Evolutionary conservation across 2,888 invertebrate species (phyloP), one percentile per base, ranked within the genome.

Genomic region (Eucera pruinosa): DNA sequence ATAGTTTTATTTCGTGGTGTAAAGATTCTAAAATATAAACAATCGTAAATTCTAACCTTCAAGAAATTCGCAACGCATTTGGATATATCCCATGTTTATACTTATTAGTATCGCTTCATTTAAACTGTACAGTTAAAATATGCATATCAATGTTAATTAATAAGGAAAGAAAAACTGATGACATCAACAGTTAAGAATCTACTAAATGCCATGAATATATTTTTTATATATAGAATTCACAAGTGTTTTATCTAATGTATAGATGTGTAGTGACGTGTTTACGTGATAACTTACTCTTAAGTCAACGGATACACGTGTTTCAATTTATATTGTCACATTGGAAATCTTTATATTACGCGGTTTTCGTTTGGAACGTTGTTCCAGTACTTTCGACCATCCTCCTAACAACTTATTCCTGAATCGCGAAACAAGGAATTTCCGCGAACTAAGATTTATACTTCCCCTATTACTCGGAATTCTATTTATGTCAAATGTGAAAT

Each of bases 11-110:
- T 5, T 48, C 2, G 2, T 18, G 9, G 39, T 6, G 2, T 11
- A 27, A 20, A 50, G 4, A 20, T 4, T 13, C n/a, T 20, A 13
- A 30, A 18, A 39, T 0, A 4, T 18, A 2, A 36, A 36, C 54
- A 18, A 47, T 23, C 2, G 13, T 15, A 33, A 18, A 41, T 62
- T 20, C 55, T 57, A 74, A 62, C 61, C 73, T 74, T 62, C 23
- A 74, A 27, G 13, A 18, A 62, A 62, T 57, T 27, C n/a, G 30
- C 7, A 5, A 20, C 25, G 20, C 9, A 30, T 55, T n/a, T n/a
- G n/a, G 7, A 55, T 1, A 13, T 20, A 18, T 33, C n/a, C 5
- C 15, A 15, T 33, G 13, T 13, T 18, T 4, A 27, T 36, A 23
- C 13, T 13, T 3, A 61, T 45, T 2, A 4, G 33, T 41, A 33